A percentile compares a stretch with the other conserved stretches of the same genome.
These are phyloP conservation scores for Merodon equestris DNA, from an alignment of 2,888 invertebrate genomes.

Conservation along the genomic window DNA sequence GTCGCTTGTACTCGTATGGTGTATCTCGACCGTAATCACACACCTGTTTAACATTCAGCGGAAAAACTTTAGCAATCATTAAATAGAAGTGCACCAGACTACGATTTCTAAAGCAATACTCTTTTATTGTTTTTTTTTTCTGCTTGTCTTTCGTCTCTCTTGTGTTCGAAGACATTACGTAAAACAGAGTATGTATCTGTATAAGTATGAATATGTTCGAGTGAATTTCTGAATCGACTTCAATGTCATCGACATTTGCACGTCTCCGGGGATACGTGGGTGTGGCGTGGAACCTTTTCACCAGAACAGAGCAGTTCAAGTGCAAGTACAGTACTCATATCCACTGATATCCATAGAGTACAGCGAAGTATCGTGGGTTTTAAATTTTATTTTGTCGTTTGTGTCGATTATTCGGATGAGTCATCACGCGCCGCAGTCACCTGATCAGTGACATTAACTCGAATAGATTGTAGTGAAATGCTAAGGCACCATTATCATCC, in stretches of 20 bases:
- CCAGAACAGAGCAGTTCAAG: background rate
- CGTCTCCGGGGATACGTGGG: slow-evolving; percentile 24
- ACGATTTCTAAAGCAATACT: slow-evolving; percentile 58
- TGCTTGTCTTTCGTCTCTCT: slow-evolving; percentile 18
- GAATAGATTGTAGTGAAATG: slow-evolving; percentile 52
- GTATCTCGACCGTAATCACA: background rate
- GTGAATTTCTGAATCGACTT: slow-evolving; percentile 27
- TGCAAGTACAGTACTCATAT: slow-evolving; percentile 20
- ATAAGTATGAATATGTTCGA: background rate
- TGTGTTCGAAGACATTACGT: slow-evolving; percentile 55
- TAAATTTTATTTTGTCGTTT: no score
- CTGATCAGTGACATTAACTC: slow-evolving; percentile 49
- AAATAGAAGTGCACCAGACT: slow-evolving; percentile 59
- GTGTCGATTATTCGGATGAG: slow-evolving; percentile 43
- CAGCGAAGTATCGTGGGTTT: no score
- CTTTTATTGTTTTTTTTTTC: slow-evolving; percentile 47
- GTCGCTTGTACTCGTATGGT: background rate
- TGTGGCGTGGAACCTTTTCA: slow-evolving; percentile 19
- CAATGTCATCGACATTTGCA: slow-evolving; percentile 56
- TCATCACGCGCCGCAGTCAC: slow-evolving; percentile 43
- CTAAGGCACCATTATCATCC: slow-evolving; percentile 35
- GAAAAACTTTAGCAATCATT: slow-evolving; percentile 63
- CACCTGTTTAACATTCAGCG: slow-evolving; percentile 60
- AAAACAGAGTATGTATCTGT: slow-evolving; percentile 18
- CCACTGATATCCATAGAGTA: background rate